Conservation (phyloP, 2,888 invertebrate species). For the Cheilosia urbana region DNA sequence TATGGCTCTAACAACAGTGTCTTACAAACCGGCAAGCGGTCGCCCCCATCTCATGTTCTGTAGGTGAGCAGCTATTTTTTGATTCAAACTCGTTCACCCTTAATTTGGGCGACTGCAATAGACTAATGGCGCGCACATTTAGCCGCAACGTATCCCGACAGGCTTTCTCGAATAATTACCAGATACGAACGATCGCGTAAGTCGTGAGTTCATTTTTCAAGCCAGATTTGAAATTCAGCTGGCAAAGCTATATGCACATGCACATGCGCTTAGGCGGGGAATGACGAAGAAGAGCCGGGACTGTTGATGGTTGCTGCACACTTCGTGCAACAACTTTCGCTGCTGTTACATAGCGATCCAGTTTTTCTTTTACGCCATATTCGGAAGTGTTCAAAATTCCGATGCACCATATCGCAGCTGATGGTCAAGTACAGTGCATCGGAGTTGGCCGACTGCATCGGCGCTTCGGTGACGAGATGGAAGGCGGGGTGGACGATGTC, state of each 20-base stretch:
- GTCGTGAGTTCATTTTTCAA: conserved; percentile 41
- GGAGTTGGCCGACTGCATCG: conserved; percentile 17
- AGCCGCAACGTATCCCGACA: conserved; percentile 10
- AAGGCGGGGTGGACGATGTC: conserved; percentile 39
- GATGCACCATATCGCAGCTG: conserved; percentile 29
- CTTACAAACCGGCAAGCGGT: conserved; percentile 52
- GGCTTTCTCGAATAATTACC: conserved; percentile 47
- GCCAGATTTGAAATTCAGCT: conserved; percentile 46
- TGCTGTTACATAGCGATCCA: conserved; percentile 71
- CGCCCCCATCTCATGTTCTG: conserved; percentile 19
- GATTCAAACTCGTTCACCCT: conserved; percentile 54
- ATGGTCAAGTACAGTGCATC: conserved; percentile 67
- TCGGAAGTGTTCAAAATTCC: conserved; percentile 71
- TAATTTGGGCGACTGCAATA: conserved; percentile 32
- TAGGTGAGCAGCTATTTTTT: conserved; percentile 55
- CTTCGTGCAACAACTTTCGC: conserved; percentile 70
- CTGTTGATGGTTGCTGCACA: conserved; percentile 27
- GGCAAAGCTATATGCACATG: conserved; percentile 33
- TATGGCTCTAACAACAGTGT: conserved; percentile 54
- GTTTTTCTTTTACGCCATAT: conserved; percentile 67
- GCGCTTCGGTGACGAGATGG: conserved; percentile 24
- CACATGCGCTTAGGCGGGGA: conserved; percentile 44
- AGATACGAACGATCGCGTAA: conserved; percentile 25
- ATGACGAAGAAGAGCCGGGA: neutral
- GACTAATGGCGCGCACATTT: neutral